Percentiles rank a stretch among this genome's conserved stretches.
Conservation (phyloP, 2,888 invertebrate species). For the Papilio elwesi region DNA sequence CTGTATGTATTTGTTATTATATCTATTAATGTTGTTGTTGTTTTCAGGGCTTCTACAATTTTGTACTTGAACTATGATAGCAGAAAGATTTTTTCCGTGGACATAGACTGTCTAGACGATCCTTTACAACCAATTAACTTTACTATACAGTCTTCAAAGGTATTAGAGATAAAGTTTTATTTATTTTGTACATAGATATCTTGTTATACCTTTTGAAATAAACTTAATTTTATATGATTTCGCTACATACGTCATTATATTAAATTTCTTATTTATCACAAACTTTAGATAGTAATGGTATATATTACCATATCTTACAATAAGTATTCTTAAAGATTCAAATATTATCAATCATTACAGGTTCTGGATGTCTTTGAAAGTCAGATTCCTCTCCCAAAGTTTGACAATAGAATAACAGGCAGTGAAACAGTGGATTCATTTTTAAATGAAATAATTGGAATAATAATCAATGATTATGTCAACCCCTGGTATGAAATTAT, state of each 20-base stretch:
- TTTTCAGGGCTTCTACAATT: conserved; percentile 68
- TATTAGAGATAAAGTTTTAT: conserved; percentile 42
- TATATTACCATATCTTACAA: too few species aligned
- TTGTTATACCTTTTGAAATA: neutral
- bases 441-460: conserved; percentile 92
- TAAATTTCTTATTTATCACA: too few species aligned
- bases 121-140: conserved; percentile 75
- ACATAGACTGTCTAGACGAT: conserved; percentile 76
- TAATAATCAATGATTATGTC: conserved; percentile 92
- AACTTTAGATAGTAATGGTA: too few species aligned
- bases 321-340: conserved; percentile 1
- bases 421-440: conserved; percentile 94
- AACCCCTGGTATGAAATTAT: conserved; percentile 88
- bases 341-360: conserved; percentile 52
- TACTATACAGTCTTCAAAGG: conserved; percentile 72
- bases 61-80: conserved; percentile 72
- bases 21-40: conserved; percentile 18
- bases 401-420: conserved; percentile 88
- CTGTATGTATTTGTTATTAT: conserved; percentile 9
- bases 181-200: neutral
- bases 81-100: conserved; percentile 69
- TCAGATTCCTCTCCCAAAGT: conserved; percentile 62
- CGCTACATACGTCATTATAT: too few species aligned
- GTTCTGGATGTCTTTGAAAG: conserved; percentile 69
- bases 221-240: neutral